phyloP scores from a whole-genome alignment of 2,888 invertebrate genomes.

The Sphaeridia pumilis region DNA sequence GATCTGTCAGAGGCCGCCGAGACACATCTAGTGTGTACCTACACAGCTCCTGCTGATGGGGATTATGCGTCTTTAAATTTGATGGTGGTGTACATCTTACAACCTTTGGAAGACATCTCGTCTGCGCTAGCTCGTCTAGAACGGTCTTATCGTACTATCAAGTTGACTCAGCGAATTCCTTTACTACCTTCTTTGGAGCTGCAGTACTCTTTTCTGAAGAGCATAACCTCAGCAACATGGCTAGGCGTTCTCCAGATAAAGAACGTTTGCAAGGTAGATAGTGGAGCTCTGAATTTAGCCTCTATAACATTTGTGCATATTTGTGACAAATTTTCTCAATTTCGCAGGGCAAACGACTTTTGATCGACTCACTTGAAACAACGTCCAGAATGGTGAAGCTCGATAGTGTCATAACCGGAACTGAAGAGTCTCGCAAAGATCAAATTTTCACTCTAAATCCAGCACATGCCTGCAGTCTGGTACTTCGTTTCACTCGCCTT shows the following conservation, averaged over 20 bases:
- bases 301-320: not conserved
- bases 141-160: slow-evolving; percentile 18
- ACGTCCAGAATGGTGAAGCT: not conserved
- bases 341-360: not conserved
- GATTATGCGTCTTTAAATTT: slow-evolving; percentile 21
- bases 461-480: slow-evolving; percentile 5
- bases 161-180: slow-evolving; percentile 20
- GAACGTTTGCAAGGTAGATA: slow-evolving; percentile 25
- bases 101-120: not conserved
- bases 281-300: not conserved
- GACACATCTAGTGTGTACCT: slow-evolving; percentile 13
- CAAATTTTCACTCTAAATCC: not conserved
- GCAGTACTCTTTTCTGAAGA: slow-evolving; percentile 27
- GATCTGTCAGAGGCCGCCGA: not conserved
- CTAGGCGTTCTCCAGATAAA: slow-evolving; percentile 25
- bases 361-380: not conserved
- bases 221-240: slow-evolving; percentile 17
- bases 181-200: slow-evolving; percentile 20
- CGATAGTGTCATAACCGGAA: not conserved
- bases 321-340: not conserved
- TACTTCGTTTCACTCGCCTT: not conserved
- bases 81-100: slow-evolving; percentile 24
- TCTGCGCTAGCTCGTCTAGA: not conserved
- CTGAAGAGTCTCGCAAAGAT: not conserved
- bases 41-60: slow-evolving; percentile 23